Percentiles rank a stretch among this genome's conserved stretches.
These are phyloP conservation scores for Tetraodon nigroviridis DNA, from an alignment of 2,113 vertebrate genomes.

Conservation along the genomic window DNA sequence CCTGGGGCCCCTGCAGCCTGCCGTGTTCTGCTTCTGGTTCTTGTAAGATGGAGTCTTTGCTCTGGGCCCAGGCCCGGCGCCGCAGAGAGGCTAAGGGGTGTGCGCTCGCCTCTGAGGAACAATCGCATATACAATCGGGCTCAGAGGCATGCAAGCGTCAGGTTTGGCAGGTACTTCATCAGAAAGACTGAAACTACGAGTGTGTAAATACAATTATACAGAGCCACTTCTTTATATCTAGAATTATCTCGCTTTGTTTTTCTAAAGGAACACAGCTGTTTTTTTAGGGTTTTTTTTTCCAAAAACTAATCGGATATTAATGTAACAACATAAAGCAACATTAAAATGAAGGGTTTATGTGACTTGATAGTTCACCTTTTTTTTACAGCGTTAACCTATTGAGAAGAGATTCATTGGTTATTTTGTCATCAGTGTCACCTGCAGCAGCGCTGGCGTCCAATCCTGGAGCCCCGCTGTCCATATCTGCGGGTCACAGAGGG, in stretches of 20 bases:
- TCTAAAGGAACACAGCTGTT: not conserved
- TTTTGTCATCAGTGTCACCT: conserved; percentile 23
- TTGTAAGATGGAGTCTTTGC: conserved; percentile 84
- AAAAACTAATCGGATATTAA: too few relatives aligned
- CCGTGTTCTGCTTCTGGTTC: conserved; percentile 12
- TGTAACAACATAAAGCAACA: too few relatives aligned
- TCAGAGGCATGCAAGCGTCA: conserved; percentile 4
- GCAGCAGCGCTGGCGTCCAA: conserved; percentile 19
- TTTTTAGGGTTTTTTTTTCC: too few relatives aligned
- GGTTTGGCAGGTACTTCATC: conserved; percentile 16
- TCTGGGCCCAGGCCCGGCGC: conserved; percentile 85
- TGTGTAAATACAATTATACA: conserved; percentile 10
- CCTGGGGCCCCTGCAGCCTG: conserved; percentile 61
- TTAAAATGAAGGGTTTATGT: too few relatives aligned
- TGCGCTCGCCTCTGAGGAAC: conserved; percentile 25
- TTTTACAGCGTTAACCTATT: too few relatives aligned
- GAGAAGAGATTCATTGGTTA: too few relatives aligned
- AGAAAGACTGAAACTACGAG: conserved; percentile 23
- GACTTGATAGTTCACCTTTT: too few relatives aligned
- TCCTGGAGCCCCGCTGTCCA: conserved; percentile 43
- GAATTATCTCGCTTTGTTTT: not conserved
- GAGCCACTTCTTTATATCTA: not conserved
- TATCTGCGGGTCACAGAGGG: conserved; percentile 20
- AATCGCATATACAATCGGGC: conserved; percentile 14
- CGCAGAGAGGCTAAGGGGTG: conserved; percentile 32